Conservation (phyloP, 92 coral and sea anemone genomes). For the Zoanthus solanderi region DNA sequence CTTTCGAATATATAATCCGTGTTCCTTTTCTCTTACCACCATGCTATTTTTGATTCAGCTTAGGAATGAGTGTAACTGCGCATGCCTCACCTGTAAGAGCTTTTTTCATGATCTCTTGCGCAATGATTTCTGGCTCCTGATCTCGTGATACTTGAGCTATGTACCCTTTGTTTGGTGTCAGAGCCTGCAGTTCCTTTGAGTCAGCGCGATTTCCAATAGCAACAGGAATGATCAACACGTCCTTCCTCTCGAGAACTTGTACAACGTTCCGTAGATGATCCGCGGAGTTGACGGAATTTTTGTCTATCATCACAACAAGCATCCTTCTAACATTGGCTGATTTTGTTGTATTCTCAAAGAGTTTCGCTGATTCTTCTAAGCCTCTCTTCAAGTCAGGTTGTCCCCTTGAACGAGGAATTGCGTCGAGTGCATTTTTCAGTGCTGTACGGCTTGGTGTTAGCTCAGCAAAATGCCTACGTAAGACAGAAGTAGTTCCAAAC, state of each 20-base stretch:
- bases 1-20: too few species aligned
- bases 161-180: constrained; percentile 67
- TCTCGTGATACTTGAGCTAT: constrained; percentile 59
- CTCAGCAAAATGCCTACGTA: constrained; percentile 55
- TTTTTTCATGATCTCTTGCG: constrained; percentile 76
- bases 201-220: constrained; percentile 70
- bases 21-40: too few species aligned
- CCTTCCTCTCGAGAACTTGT: constrained; percentile 56
- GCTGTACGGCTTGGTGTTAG: constrained; percentile 31
- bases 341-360: constrained; percentile 59
- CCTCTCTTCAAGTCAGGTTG: constrained; percentile 76
- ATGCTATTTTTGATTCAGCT: too few species aligned
- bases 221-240: constrained; percentile 87
- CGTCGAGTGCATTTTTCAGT: constrained; percentile 44
- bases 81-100: constrained; percentile 65
- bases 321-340: constrained; percentile 74
- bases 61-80: too few species aligned
- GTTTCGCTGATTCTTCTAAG: constrained; percentile 56
- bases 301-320: constrained; percentile 73
- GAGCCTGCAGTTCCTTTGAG: constrained; percentile 51
- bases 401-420: constrained; percentile 44
- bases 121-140: constrained; percentile 65
- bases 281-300: constrained; percentile 39
- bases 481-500: constrained; percentile 65
- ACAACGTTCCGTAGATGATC: constrained; percentile 52